Conservation (phyloP, 2,113 vertebrate genomes). For the Dermatemys mawii region DNA sequence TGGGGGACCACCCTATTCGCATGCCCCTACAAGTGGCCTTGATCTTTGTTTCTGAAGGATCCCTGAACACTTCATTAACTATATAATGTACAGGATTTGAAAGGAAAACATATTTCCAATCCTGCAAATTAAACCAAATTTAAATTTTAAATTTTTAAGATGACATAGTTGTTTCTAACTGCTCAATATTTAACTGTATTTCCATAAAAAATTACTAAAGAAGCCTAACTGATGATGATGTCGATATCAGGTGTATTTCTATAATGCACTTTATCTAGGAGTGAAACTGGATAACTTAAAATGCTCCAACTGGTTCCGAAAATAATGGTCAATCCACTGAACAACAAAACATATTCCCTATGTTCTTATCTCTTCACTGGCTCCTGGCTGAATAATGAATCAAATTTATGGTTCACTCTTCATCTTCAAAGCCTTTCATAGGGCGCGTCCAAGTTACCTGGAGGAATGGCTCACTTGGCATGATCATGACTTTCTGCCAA, state of each 20-base stretch:
- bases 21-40: not conserved
- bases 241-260: not conserved
- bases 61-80: not conserved
- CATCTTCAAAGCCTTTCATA: not conserved
- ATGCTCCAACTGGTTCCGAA: not conserved
- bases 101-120: not conserved
- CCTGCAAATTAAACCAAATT: not conserved
- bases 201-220: not conserved
- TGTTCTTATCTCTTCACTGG: not conserved
- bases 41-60: not conserved
- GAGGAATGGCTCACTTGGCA: not conserved
- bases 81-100: not conserved
- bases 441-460: not conserved
- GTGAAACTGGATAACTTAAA: not conserved
- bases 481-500: not conserved
- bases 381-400: not conserved
- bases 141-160: not conserved
- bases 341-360: not conserved
- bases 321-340: not conserved
- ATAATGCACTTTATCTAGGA: not conserved
- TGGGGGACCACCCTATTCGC: not conserved
- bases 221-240: not conserved
- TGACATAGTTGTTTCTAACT: not conserved
- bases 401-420: not conserved
- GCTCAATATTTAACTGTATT: not conserved